Percentiles rank a stretch among this genome's conserved stretches.
phyloP scores from a whole-genome alignment of 2,888 invertebrate species.

The Leuctra nigra region DNA sequence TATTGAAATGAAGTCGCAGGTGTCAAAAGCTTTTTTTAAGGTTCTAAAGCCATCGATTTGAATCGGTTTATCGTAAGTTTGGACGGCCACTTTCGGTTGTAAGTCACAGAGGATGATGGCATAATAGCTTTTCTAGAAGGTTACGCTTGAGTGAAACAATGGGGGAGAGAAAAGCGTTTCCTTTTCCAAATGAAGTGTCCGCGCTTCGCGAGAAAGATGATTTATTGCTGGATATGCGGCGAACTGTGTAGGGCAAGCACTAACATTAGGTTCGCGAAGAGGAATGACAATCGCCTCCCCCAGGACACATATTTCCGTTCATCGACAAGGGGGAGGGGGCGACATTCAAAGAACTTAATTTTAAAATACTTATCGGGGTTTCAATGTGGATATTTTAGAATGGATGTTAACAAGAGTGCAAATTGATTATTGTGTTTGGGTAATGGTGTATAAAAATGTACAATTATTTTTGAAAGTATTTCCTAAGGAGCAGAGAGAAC shows the following conservation, averaged over 20 bases:
- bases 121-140: slow-evolving; percentile 24
- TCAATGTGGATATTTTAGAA: too few relatives aligned
- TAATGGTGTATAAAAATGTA: too few relatives aligned
- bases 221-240: slow-evolving; percentile 21
- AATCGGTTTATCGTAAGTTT: slow-evolving; percentile 18
- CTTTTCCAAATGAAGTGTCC: slow-evolving; percentile 26
- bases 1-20: slow-evolving; percentile 21
- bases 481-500: too few relatives aligned
- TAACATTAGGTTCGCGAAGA: not conserved
- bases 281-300: not conserved
- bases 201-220: slow-evolving; percentile 18
- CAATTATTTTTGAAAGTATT: too few relatives aligned
- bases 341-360: slow-evolving; percentile 10
- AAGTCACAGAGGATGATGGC: slow-evolving; percentile 22
- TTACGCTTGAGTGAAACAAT: slow-evolving; percentile 21
- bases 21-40: slow-evolving; percentile 14
- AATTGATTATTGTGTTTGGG: too few relatives aligned
- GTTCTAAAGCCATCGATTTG: slow-evolving; percentile 11
- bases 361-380: slow-evolving; percentile 12
- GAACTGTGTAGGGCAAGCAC: slow-evolving; percentile 8
- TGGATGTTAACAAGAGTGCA: too few relatives aligned
- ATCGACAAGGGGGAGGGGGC: slow-evolving; percentile 13
- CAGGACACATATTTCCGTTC: slow-evolving; percentile 17
- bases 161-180: slow-evolving; percentile 22
- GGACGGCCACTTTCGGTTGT: slow-evolving; percentile 16